phyloP scores from a whole-genome alignment of 2,113 vertebrate species.

The Cochlearius cochlearius region DNA sequence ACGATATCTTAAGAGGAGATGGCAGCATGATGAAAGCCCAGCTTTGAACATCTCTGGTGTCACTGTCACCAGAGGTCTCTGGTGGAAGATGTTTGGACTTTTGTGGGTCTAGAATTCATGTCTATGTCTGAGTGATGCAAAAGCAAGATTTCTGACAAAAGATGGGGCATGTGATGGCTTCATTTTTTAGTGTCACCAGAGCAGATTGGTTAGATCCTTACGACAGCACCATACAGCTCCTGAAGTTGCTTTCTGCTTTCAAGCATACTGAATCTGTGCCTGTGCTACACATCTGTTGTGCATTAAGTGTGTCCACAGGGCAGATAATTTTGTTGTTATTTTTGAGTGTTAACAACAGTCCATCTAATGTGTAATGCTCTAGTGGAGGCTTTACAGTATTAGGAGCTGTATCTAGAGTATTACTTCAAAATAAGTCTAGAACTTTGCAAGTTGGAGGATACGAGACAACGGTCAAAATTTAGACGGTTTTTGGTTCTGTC shows the following conservation, averaged over 20 bases:
- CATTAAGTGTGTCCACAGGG: background rate
- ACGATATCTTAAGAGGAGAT: background rate
- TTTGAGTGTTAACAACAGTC: background rate
- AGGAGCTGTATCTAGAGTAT: background rate
- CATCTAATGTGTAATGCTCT: background rate
- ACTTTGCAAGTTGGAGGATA: background rate
- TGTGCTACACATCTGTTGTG: background rate
- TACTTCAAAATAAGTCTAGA: background rate
- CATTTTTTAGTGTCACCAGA: background rate
- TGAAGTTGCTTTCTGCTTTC: background rate
- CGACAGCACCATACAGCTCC: background rate
- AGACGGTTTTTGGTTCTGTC: background rate
- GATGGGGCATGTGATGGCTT: background rate
- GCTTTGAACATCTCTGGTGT: background rate
- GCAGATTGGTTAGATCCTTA: background rate
- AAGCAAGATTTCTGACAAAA: background rate
- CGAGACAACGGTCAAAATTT: background rate
- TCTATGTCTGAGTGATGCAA: background rate
- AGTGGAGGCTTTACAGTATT: background rate
- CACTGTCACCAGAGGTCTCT: background rate
- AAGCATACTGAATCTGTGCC: background rate
- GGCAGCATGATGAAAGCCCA: background rate
- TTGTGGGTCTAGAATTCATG: background rate
- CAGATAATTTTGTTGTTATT: background rate
- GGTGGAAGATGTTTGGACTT: background rate